Evolutionary conservation across 1,140 invertebrate genomes (phyloP), one percentile per base, ranked within the genome.

Genomic region (Megalopta genalis): DNA sequence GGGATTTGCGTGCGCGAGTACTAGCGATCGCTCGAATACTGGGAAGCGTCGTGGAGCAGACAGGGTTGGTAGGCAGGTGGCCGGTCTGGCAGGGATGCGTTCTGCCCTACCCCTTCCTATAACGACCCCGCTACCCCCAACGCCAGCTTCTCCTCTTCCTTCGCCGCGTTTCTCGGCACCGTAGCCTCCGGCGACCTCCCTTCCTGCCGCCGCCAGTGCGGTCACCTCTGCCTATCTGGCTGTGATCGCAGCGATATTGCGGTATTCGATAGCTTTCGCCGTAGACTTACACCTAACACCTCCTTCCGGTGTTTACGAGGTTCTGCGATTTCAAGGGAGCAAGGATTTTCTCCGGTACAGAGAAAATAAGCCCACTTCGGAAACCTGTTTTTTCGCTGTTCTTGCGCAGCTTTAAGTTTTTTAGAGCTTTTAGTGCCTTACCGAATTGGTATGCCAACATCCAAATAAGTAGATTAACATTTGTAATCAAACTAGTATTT

Each of bases 11-110:
- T 87, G 84, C 84, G 84, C 75, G 85, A 78, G 68, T 86, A 60
- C 10, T 87, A 86, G 84, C 84, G 85, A 79, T 88, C 88, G 88
- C 83, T 87, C 83, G 88, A 90, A 85, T 88, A 90, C 89, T 90
- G 88, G 88, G 85, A 85, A 88, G 75, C 79, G 87, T 87, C 83
- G 88, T 76, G 80, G 79, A 76, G 84, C 84, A 83, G 85, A 87
- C 84, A 82, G 85, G 85, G 83, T 85, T 86, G 83, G 86, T 85
- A 80, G 87, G 87, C 88, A 88, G 87, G 86, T 88, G 84, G 83
- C 66, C 83, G 87, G 70, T 86, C 74, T 86, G 85, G 85, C 82
- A 87, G 89, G 88, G 88, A 87, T 87, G 88, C 87, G 77, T 87
- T 83, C 85, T 84, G 81, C 84, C 72, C 84, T 83, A 85, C 88